Base-by-base conservation (phyloP, 64 coral and sea anemone species). In the Montipora foliosa region DNA sequence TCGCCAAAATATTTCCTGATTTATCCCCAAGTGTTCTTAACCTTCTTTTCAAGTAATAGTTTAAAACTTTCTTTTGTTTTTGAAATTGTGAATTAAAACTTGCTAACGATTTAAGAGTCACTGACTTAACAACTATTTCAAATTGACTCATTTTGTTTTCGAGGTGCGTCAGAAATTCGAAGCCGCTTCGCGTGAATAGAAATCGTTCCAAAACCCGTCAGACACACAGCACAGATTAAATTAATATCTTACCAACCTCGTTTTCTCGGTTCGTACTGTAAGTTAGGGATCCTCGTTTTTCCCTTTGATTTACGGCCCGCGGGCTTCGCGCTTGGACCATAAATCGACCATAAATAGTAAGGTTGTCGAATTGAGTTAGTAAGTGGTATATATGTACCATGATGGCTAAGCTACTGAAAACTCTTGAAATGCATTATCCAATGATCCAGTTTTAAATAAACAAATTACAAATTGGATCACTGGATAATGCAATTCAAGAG, bases 61-160 rank as follows among this genome's bases (percentile, higher is more conserved):
- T 84, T 64, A 44, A 84, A 84, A 84, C 81, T 84, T 84, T 84
- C 81, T 84, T 22, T 84, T 84, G 66, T n/a, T 84, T 64, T n/a
- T 74, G 70, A 24, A 19, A 74, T 64, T 74, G 70, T n/a, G 22
- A 19, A 67, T 44, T 66, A 84, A 66, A 66, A 47, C 37, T 21
- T 84, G 81, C 2, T 83, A 17, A 83, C 50, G 80, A 83, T 14
- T 84, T 84, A 84, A 84, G 67, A 84, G 67, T 29, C 29, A 29
- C 29, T 29, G 29, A 29, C 29, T 29, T 29, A 29, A 29, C 29
- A 29, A 29, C 29, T 29, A 29, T 29, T 29, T 29, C 81, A 53
- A 84, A 66, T 22, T 84, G 70, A 74, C 22, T 74, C 70, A n/a
- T 64, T 84, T 84, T 45, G 81, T 57, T 84, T 84, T 84, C 45